phyloP scores from a whole-genome alignment of 2,888 invertebrate genomes.

The Quadroppia sp. region DNA sequence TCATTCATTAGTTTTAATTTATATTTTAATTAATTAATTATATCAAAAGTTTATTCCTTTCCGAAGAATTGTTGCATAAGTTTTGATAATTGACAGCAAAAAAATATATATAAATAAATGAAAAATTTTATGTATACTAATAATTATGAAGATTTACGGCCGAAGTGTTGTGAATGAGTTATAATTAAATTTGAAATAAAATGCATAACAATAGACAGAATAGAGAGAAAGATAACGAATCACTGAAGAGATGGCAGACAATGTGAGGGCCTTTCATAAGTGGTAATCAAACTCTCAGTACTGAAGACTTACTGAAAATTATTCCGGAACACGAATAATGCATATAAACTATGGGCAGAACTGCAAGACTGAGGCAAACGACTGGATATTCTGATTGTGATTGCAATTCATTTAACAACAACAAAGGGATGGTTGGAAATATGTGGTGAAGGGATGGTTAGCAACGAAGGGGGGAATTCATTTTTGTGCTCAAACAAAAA shows the following conservation, averaged over 20 bases:
- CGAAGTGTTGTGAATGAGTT: slow-evolving; percentile 7
- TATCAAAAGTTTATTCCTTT: neutral
- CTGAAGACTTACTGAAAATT: neutral
- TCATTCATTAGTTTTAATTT: too few relatives aligned
- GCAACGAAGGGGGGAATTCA: neutral
- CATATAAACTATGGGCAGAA: neutral
- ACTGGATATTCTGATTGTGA: neutral
- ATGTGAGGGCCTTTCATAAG: too few relatives aligned
- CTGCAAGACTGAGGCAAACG: neutral
- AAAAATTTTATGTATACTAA: neutral
- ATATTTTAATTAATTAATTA: too few relatives aligned
- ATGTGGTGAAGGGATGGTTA: neutral
- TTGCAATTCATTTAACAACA: slow-evolving; percentile 3
- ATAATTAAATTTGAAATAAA: neutral
- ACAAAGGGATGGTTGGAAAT: neutral
- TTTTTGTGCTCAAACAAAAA: neutral
- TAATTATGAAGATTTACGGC: neutral
- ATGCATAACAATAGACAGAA: neutral
- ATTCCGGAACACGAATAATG: slow-evolving; percentile 1
- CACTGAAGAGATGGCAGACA: too few relatives aligned
- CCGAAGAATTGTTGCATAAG: neutral
- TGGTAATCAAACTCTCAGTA: neutral
- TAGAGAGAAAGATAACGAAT: neutral
- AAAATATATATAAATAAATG: too few relatives aligned
- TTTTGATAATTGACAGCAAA: neutral